Base-by-base conservation (phyloP, 2,113 vertebrate species). In the Dolichallabes microphthalmus region DNA sequence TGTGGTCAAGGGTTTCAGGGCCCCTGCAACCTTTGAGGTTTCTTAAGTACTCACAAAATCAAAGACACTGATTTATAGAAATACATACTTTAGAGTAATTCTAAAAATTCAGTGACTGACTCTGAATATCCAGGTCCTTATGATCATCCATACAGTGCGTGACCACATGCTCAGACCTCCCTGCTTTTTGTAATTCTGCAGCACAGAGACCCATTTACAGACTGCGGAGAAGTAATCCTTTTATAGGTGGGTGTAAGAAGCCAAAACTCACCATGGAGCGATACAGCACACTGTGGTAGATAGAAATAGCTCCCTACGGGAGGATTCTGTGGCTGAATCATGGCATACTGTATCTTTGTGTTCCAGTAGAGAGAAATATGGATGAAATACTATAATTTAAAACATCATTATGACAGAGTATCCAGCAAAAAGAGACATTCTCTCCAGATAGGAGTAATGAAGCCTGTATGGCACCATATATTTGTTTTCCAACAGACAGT, bases 151-250 rank as follows among this genome's bases (percentile, higher is more conserved):
- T 27, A 30, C 39, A 45, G 53, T 80, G 75, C 89, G 88, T 91
- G 87, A 76, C 82, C 84, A 82, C 88, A 90, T 89, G 91, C 88
- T 83, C 88, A 87, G 87, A 89, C 92, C 91, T 90, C 92, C 27
- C 93, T 94, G 92, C 86, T 91, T 76, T 73, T 88, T 88, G 87
- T 89, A 87, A 80, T 87, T 83, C 50, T 84, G 63, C 87, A 63
- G 89, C 89, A 84, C 35, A 87, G 71, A 77, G 39, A 71, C 80
- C 39, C 53, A 75, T 78, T 81, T 69, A 88, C 89, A 88, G 89
- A 74, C 85, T 87, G 81, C 12, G 6, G 88, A 77, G 84, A 58
- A 83, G 80, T 92, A 92, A 92, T 93, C 92, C 88, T 86, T 85
- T 86, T 86, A 87, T 89, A 83, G 84, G 86, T 87, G 80, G 84